Percentiles rank a stretch among this genome's conserved stretches.
phyloP scores from a whole-genome alignment of 2,797 vertebrate species.

The Perodicticus potto region DNA sequence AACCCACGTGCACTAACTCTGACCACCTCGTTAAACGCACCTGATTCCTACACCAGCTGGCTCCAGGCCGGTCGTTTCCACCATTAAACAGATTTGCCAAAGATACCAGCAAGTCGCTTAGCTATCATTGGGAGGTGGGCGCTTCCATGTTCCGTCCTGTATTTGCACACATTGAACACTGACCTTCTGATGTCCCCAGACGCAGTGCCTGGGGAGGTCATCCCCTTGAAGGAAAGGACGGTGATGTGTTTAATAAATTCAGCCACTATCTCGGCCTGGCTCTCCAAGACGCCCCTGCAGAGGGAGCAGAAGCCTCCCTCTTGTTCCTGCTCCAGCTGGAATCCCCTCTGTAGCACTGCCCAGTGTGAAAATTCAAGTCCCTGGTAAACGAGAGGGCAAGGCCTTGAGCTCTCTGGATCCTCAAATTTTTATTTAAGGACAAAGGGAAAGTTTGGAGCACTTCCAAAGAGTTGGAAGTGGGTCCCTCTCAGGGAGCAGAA shows the following conservation, averaged over 20 bases:
- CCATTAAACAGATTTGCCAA: too few relatives aligned
- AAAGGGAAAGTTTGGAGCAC: too few relatives aligned
- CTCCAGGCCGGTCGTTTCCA: too few relatives aligned
- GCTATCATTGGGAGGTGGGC: constrained; percentile 23
- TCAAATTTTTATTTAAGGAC: too few relatives aligned
- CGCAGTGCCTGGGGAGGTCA: neutral
- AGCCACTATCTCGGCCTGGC: neutral
- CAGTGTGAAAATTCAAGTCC: neutral
- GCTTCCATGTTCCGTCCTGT: constrained; percentile 18
- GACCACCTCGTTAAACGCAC: too few relatives aligned
- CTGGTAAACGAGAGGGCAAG: fast-evolving
- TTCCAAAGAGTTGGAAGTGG: too few relatives aligned
- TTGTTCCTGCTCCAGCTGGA: neutral
- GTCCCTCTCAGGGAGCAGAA: too few relatives aligned
- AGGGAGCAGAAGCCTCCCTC: neutral
- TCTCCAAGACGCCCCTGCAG: neutral
- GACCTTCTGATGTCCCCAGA: constrained; percentile 47
- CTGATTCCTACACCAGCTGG: too few relatives aligned
- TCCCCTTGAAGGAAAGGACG: constrained; percentile 63
- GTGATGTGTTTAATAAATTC: constrained; percentile 62
- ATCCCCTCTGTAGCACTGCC: neutral
- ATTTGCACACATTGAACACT: constrained; percentile 43
- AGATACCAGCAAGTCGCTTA: neutral
- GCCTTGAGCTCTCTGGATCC: too few relatives aligned
- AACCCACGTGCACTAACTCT: too few relatives aligned